phyloP scores from a whole-genome alignment of 2,797 vertebrate genomes.

The Lerista edwardsae region DNA sequence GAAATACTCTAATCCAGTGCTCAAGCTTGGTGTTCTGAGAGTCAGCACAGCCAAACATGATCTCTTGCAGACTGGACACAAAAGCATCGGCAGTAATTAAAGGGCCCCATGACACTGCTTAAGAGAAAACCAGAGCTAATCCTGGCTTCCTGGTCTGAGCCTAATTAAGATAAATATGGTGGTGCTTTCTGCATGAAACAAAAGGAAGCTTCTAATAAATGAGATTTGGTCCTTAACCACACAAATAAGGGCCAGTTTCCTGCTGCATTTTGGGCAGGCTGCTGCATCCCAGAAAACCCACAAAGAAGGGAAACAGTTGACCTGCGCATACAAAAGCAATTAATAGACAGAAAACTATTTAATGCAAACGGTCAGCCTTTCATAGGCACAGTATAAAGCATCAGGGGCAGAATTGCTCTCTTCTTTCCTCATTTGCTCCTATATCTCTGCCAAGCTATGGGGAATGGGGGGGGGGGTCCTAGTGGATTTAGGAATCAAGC shows the following conservation, averaged over 20 bases:
- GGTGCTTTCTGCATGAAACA: constrained; percentile 10
- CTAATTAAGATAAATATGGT: constrained; percentile 33
- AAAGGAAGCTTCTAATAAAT: constrained; percentile 39
- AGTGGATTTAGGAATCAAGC: not conserved
- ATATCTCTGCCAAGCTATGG: not conserved
- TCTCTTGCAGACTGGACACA: constrained; percentile 33
- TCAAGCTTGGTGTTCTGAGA: constrained; percentile 7
- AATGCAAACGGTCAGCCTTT: not conserved
- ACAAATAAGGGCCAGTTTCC: constrained; percentile 10
- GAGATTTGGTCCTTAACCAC: constrained; percentile 24
- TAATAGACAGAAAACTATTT: not conserved
- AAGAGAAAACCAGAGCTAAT: constrained; percentile 25
- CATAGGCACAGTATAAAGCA: not conserved
- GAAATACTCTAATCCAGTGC: not conserved
- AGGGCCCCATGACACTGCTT: constrained; percentile 22
- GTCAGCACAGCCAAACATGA: not conserved
- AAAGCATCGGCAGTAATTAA: constrained; percentile 34
- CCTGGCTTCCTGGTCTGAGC: constrained; percentile 10
- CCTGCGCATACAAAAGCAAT: not conserved
- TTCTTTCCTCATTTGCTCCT: not conserved
- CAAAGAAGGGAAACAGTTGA: not conserved
- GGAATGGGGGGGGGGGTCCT: not conserved
- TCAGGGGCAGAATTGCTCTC: not conserved
- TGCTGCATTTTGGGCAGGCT: not conserved
- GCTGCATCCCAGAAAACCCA: not conserved